Percentiles rank a stretch among this genome's conserved stretches.
phyloP scores from a whole-genome alignment of 2,797 vertebrate genomes.

The Lutjanus campechanus region DNA sequence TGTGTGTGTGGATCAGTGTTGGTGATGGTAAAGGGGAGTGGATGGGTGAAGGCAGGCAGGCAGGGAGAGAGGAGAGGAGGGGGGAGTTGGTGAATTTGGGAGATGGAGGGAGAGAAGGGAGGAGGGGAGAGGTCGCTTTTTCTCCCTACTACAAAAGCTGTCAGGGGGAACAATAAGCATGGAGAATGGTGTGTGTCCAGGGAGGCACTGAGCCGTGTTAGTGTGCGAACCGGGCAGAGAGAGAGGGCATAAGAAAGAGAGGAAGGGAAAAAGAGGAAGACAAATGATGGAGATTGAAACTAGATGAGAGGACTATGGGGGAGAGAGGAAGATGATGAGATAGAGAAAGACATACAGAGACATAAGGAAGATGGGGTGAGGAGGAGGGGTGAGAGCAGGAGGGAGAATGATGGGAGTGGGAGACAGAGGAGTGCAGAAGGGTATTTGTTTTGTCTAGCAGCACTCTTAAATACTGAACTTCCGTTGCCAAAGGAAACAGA shows the following conservation, averaged over 20 bases:
- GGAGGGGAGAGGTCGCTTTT: constrained; percentile 76
- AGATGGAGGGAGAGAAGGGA: constrained; percentile 51
- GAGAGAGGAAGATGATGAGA: constrained; percentile 39
- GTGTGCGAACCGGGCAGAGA: constrained; percentile 76
- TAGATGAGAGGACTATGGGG: constrained; percentile 39
- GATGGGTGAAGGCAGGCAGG: constrained; percentile 61
- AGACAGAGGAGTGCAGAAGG: constrained; percentile 55
- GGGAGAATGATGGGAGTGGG: constrained; percentile 35
- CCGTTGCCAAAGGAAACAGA: constrained; percentile 82
- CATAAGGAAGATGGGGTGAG: constrained; percentile 5
- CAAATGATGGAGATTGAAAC: constrained; percentile 49
- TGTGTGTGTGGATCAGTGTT: constrained; percentile 53
- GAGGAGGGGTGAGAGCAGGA: constrained; percentile 15
- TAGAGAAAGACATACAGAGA: constrained; percentile 34
- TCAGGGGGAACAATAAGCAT: constrained; percentile 84
- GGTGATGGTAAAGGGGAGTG: constrained; percentile 47
- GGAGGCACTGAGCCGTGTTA: constrained; percentile 86
- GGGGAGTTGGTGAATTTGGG: constrained; percentile 60
- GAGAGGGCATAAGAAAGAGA: constrained; percentile 57
- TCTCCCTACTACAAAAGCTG: constrained; percentile 86
- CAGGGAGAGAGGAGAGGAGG: constrained; percentile 36
- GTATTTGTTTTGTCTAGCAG: constrained; percentile 84
- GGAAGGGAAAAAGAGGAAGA: constrained; percentile 14
- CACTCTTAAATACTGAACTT: constrained; percentile 81
- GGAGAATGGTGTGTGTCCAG: constrained; percentile 87